Evolutionary conservation across 2,888 invertebrate genomes (phyloP), one percentile per base, ranked within the genome.

Genomic region (Nomada ferruginata): DNA sequence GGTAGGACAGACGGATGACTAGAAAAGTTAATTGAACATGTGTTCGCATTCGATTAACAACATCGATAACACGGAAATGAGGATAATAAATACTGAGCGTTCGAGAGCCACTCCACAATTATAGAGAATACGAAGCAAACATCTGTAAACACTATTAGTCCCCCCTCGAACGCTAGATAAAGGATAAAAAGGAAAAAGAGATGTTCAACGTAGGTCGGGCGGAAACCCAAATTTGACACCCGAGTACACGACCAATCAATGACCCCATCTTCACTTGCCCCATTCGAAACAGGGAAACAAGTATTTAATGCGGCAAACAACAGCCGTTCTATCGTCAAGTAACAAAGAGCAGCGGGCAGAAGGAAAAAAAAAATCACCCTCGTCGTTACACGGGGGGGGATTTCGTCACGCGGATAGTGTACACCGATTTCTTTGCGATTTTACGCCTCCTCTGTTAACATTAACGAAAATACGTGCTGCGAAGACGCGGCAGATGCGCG

Each of bases 401-500:
- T 75, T 69, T 82, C 68, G 78, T 60, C 83, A 57, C 72, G 78
- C 29, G 64, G 78, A 82, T 82, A 60, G 82, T 61, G 64, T 0
- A 13, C 63, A 69, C 71, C 70, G 79, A 79, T 83, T 85, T 83
- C 75, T 79, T 79, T 82, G 73, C 83, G 76, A 87, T 87, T 87
- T 86, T 81, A 85, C 87, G 79, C 85, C 85, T 82, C 77, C 79
- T 85, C 72, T 61, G 79, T 61, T 70, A 66, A 76, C 70, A 78
- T 83, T 83, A 84, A 72, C 75, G 76, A 75, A 55, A 69, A 75
- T 57, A 66, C 83, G 74, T 20, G 71, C 61, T 47, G 55, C 76
- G 60, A 76, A 70, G 83, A 60, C 23, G 73, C 69, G 64, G 78
- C 87, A 87, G 87, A 87, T 87, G 87, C 84, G 81, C 79, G 53